Evolutionary conservation across 2,113 vertebrate species (phyloP), one percentile per base, ranked within the genome.

Genomic region (Loxodonta africana): DNA sequence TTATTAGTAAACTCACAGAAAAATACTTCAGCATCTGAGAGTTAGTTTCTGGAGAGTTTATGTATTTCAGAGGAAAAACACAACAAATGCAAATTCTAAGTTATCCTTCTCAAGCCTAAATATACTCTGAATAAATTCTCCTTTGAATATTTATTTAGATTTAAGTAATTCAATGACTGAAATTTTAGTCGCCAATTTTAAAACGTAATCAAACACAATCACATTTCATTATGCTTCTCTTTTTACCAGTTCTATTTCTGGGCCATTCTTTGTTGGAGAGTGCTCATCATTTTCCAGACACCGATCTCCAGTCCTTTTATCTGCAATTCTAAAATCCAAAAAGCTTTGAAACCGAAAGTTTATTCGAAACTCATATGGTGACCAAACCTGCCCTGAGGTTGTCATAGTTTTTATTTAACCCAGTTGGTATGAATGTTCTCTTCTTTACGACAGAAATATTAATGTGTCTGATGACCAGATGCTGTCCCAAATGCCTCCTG

Each of bases 271-370:
- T 73, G 21, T 23, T 69, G 15, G 46, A 77, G 0, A 74, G 33
- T 83, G 26, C 21, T 91, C 62, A 95, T 90, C 46, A 76, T 83
- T 96, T 90, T 81, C 74, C 90, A 96, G 84, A 93, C 65, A 94
- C 0, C 26, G 71, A 88, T 57, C 76, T 57, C 41, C 6, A 94
- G 63, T 60, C 33, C 51, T 84, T 85, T 85, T 78, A 71, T 2
- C 26, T 60, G 86, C 11, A 91, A 90, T 93, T 95, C 71, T 87
- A n/a, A 95, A 96, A 83, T 46, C 67, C 83, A 51, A 84, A 90
- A 86, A 71, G 46, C 30, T 95, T 71, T 95, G 62, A 94, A 89
- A 69, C 26, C 33, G 48, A 8, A 67, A 41, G 20, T 80, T 92
- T 81, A 92, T 76, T 89, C 28, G 80, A 46, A 94, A 82, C 46